Percentiles rank a stretch among this genome's conserved stretches.
Evolutionary conservation across 2,888 invertebrate species (phyloP).

Genomic region (Opisthograptis luteolata): DNA sequence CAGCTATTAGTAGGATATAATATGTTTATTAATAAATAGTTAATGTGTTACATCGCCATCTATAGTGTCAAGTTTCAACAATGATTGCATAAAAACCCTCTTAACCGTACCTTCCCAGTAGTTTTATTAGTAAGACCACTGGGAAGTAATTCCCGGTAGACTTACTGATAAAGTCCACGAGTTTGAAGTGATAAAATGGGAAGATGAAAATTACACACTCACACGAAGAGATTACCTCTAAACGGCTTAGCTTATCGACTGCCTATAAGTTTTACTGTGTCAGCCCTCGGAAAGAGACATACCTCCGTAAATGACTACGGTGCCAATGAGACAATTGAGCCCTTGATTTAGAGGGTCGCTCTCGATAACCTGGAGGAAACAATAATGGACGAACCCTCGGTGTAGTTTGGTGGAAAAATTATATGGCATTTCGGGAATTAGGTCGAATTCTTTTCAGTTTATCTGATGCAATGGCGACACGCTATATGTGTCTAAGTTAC

Average conservation of each 20-base stretch:
- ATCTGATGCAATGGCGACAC: slow-evolving; percentile 6
- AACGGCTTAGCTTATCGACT: neutral
- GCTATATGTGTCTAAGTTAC: neutral
- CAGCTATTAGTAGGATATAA: too few relatives aligned
- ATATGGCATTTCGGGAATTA: slow-evolving; percentile 19
- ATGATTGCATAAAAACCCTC: too few relatives aligned
- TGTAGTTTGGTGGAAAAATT: slow-evolving; percentile 26
- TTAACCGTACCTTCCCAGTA: too few relatives aligned
- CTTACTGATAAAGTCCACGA: too few relatives aligned
- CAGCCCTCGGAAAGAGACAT: slow-evolving; percentile 27
- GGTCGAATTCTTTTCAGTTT: slow-evolving; percentile 11
- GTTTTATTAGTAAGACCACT: too few relatives aligned
- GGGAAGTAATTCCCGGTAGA: too few relatives aligned
- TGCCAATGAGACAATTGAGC: slow-evolving; percentile 59
- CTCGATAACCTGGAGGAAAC: slow-evolving; percentile 45
- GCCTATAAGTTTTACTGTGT: neutral
- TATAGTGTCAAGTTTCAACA: too few relatives aligned
- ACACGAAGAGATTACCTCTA: neutral
- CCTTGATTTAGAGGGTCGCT: slow-evolving; percentile 60
- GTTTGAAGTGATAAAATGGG: neutral
- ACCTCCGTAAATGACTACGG: slow-evolving; percentile 51
- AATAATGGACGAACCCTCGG: slow-evolving; percentile 37
- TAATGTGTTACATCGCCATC: too few relatives aligned
- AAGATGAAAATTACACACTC: neutral
- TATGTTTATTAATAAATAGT: too few relatives aligned